Evolutionary conservation across 2,113 vertebrate genomes (phyloP).

Genomic region (Pangasianodon hypophthalmus): DNA sequence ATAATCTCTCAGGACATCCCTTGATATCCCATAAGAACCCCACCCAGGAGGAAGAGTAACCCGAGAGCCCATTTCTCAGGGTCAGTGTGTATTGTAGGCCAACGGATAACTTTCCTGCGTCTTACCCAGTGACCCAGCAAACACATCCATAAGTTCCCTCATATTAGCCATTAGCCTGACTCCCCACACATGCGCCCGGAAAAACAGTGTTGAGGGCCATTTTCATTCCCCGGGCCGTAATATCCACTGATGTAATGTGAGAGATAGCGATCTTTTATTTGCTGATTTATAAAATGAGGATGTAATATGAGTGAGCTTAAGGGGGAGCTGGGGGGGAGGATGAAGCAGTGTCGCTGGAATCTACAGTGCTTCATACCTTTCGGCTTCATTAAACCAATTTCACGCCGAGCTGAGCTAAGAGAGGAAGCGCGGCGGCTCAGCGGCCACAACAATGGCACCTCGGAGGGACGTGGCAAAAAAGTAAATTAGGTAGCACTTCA

Average conservation of each 20-base stretch:
- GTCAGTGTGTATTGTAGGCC: conserved; percentile 67
- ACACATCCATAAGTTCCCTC: conserved; percentile 37
- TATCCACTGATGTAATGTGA: conserved; percentile 94
- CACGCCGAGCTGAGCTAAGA: conserved; percentile 99
- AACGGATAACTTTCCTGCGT: conserved; percentile 2
- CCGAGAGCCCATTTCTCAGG: conserved; percentile 73
- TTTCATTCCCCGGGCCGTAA: conserved; percentile 74
- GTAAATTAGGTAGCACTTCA: conserved; percentile 99
- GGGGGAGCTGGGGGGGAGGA: conserved; percentile 72
- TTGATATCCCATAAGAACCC: conserved; percentile 73
- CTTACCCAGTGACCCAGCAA: background rate
- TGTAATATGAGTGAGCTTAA: conserved; percentile 86
- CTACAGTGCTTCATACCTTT: conserved; percentile 99
- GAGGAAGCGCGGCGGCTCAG: conserved; percentile 93
- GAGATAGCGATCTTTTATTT: conserved; percentile 97
- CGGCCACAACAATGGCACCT: conserved; percentile 95
- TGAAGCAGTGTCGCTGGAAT: conserved; percentile 95
- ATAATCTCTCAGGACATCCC: conserved; percentile 75
- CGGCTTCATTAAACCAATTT: conserved; percentile 99
- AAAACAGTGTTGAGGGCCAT: conserved; percentile 45
- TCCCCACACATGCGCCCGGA: conserved; percentile 74
- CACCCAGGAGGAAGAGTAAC: conserved; percentile 74
- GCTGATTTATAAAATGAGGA: conserved; percentile 93
- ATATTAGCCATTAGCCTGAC: conserved; percentile 58
- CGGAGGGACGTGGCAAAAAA: conserved; percentile 94